phyloP scores from a whole-genome alignment of 2,888 invertebrate species.

The Acleris cristana region DNA sequence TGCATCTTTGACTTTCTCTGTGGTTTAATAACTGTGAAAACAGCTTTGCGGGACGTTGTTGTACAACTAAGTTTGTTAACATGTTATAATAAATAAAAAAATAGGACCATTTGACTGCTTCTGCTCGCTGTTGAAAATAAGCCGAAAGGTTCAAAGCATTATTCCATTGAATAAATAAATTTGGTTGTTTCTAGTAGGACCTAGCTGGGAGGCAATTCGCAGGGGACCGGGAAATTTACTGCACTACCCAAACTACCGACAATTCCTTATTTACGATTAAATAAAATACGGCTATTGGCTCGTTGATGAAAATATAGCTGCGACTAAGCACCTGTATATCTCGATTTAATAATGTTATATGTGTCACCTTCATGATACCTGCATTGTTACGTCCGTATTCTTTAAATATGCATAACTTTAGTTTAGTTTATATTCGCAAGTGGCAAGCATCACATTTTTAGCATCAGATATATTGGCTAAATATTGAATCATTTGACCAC shows the following conservation, averaged over 20 bases:
- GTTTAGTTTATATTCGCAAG: no score
- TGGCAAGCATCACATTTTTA: no score
- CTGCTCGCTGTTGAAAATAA: background rate
- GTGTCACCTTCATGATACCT: background rate
- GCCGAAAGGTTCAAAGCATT: conserved; percentile 20
- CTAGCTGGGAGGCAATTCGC: conserved; percentile 58
- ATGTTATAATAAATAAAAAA: no score
- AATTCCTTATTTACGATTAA: conserved; percentile 70
- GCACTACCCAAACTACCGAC: conserved; percentile 49
- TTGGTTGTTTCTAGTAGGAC: conserved; percentile 51
- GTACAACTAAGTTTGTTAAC: no score
- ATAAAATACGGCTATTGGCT: conserved; percentile 70
- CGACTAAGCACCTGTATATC: conserved; percentile 2
- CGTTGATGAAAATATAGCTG: conserved; percentile 53
- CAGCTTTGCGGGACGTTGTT: no score
- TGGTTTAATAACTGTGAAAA: background rate
- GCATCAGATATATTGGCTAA: no score
- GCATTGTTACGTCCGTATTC: no score
- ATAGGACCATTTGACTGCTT: no score
- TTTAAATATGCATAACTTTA: no score
- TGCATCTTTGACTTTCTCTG: no score
- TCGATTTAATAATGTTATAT: background rate
- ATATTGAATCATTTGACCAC: no score
- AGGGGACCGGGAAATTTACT: conserved; percentile 65
- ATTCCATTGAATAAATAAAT: conserved; percentile 33